These are phyloP conservation scores for Eledona agricola DNA, from an alignment of 2,888 invertebrate genomes.

Conservation along the genomic window DNA sequence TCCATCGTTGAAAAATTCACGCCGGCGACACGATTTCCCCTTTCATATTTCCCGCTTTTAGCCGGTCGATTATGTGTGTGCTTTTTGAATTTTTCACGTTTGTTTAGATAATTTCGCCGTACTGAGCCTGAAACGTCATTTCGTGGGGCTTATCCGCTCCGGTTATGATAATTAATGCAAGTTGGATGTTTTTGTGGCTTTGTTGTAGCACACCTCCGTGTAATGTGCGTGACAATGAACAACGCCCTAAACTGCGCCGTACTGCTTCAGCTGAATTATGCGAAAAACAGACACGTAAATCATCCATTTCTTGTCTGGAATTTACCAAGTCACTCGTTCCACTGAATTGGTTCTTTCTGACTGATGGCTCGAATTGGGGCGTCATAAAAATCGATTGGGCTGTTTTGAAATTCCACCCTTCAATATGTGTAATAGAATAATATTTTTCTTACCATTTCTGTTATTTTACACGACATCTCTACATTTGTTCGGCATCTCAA, in stretches of 20 bases:
- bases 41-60: conserved; percentile 2
- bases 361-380: conserved; percentile 6
- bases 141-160: not conserved
- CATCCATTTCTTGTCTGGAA: conserved; percentile 1
- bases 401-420: conserved; percentile 18
- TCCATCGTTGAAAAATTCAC: conserved; percentile 36
- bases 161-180: conserved; percentile 27
- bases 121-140: not conserved
- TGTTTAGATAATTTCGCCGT: conserved; percentile 1
- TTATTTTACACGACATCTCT: too few relatives aligned
- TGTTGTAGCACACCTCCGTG: conserved; percentile 33
- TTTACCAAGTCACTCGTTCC: not conserved
- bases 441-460: conserved; percentile 1
- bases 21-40: conserved; percentile 28
- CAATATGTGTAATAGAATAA: too few relatives aligned
- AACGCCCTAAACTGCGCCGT: conserved; percentile 18
- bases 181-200: conserved; percentile 31
- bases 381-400: conserved; percentile 8
- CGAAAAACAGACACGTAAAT: conserved; percentile 12
- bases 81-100: conserved; percentile 1
- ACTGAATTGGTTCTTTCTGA: conserved; percentile 6
- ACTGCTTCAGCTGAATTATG: conserved; percentile 11
- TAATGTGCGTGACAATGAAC: conserved; percentile 32
- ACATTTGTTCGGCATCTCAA: too few relatives aligned
- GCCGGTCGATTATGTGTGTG: not conserved